Conservation (phyloP, 2,888 invertebrate genomes). For the Lithophane socia region DNA sequence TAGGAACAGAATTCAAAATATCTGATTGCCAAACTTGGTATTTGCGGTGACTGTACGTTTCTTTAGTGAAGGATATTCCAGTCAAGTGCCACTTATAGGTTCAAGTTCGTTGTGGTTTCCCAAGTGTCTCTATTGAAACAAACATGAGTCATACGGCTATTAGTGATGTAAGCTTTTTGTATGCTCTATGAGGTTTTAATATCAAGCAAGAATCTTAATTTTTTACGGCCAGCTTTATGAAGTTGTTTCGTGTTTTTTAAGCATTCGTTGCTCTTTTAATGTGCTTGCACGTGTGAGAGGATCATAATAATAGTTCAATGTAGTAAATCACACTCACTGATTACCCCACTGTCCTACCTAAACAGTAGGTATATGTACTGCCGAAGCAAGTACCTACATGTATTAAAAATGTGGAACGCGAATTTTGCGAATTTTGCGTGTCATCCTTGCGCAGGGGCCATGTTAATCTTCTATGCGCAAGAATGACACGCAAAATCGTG, state of each 20-base stretch:
- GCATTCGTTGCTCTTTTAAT: not conserved
- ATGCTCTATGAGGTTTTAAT: not conserved
- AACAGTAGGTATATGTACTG: too few species aligned
- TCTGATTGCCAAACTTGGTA: not conserved
- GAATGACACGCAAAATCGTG: too few species aligned
- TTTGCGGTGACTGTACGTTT: slow-evolving; percentile 1
- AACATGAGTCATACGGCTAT: slow-evolving; percentile 22
- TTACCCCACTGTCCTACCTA: not conserved
- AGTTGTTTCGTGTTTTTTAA: not conserved
- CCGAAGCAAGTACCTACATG: too few species aligned
- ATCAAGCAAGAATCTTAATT: not conserved
- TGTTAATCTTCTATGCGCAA: too few species aligned
- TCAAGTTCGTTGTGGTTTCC: slow-evolving; percentile 36
- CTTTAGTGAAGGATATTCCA: slow-evolving; percentile 16
- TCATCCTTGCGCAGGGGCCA: too few species aligned
- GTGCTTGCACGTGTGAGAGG: not conserved
- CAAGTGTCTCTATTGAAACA: slow-evolving; percentile 12
- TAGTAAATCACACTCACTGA: not conserved
- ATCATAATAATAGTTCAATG: not conserved
- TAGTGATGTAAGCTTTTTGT: slow-evolving; percentile 10
- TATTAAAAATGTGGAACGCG: too few species aligned
- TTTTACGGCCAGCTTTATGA: not conserved
- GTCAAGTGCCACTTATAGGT: slow-evolving; percentile 35
- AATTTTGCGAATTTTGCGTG: too few species aligned
- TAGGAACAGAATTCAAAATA: not conserved